Percentiles rank a stretch among this genome's conserved stretches.
Conservation (phyloP, 2,888 invertebrate genomes). For the Pandemis corylana region DNA sequence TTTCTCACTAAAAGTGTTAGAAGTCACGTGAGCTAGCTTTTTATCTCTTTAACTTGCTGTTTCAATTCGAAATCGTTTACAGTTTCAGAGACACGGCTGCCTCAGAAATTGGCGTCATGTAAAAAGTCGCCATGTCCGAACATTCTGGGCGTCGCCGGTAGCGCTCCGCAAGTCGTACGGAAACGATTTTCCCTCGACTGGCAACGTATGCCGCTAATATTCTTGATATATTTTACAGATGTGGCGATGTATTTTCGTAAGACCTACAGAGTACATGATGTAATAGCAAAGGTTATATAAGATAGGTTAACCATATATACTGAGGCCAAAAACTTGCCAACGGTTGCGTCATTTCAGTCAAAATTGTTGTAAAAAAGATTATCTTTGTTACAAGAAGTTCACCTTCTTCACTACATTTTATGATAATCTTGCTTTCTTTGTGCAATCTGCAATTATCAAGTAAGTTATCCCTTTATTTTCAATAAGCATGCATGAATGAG, state of each 20-base stretch:
- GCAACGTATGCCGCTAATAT: neutral
- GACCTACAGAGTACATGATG: neutral
- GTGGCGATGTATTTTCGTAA: neutral
- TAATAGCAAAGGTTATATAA: too few relatives aligned
- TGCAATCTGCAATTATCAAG: too few relatives aligned
- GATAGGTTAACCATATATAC: too few relatives aligned
- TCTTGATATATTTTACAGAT: neutral
- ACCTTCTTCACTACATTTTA: too few relatives aligned
- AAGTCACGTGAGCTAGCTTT: neutral
- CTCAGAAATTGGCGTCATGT: slow-evolving; percentile 3
- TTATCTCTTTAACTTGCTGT: slow-evolving; percentile 11
- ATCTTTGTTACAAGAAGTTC: too few relatives aligned
- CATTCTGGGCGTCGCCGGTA: neutral
- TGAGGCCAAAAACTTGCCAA: too few relatives aligned
- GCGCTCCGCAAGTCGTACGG: slow-evolving; percentile 6
- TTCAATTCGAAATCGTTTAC: slow-evolving; percentile 19
- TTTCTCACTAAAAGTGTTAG: neutral
- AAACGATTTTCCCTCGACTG: slow-evolving; percentile 1
- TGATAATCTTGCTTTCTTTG: too few relatives aligned
- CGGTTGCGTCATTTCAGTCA: too few relatives aligned
- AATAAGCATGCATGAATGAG: too few relatives aligned
- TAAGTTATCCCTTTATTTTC: too few relatives aligned
- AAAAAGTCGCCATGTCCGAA: slow-evolving; percentile 9
- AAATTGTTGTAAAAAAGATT: too few relatives aligned
- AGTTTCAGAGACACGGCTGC: slow-evolving; percentile 11